These are phyloP conservation scores for Hermodice carunculata DNA, from an alignment of 2,888 invertebrate genomes.

Conservation along the genomic window DNA sequence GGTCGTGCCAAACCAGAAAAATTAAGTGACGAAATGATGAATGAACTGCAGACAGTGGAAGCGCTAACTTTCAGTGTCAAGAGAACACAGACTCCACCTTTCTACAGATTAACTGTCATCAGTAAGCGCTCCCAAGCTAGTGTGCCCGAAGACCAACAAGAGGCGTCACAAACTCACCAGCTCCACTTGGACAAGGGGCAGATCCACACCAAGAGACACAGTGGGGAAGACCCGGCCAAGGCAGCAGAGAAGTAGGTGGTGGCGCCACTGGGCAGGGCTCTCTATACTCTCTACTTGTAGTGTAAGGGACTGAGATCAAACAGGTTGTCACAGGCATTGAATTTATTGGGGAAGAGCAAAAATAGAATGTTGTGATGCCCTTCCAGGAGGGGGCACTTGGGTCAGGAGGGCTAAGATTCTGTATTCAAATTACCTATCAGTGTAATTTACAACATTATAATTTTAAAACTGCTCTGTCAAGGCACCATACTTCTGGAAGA, in stretches of 20 bases:
- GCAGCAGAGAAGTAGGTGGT: conserved; percentile 20
- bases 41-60: conserved; percentile 92
- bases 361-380: too few relatives aligned
- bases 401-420: too few relatives aligned
- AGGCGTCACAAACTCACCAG: conserved; percentile 67
- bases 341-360: too few relatives aligned
- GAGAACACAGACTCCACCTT: conserved; percentile 97
- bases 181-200: conserved; percentile 87
- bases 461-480: too few relatives aligned
- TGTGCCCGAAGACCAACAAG: conserved; percentile 11
- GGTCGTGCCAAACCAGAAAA: conserved; percentile 93
- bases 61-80: conserved; percentile 96
- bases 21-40: conserved; percentile 96
- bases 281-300: too few relatives aligned
- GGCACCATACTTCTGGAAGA: too few relatives aligned
- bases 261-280: too few relatives aligned
- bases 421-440: too few relatives aligned
- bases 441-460: too few relatives aligned
- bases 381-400: too few relatives aligned
- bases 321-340: too few relatives aligned
- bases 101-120: conserved; percentile 85
- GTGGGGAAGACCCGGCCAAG: conserved; percentile 53
- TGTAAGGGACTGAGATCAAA: too few relatives aligned
- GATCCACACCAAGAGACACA: conserved; percentile 92
- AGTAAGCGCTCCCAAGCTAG: conserved; percentile 57